phyloP scores from a whole-genome alignment of 2,113 vertebrate species.

The Tursiops truncatus region DNA sequence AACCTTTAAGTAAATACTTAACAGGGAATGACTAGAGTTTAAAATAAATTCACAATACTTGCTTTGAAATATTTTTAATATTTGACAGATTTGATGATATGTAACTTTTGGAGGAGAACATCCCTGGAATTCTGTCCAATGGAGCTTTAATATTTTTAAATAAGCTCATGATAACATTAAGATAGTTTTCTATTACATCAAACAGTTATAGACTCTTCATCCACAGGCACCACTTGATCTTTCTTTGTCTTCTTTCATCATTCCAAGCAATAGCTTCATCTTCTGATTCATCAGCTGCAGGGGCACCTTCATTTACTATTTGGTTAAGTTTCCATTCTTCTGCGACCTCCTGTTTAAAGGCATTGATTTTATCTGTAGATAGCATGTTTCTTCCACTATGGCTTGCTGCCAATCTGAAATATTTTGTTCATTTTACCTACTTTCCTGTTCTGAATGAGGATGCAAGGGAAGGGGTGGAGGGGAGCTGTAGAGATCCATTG shows the following conservation, averaged over 20 bases:
- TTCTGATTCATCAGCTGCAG: background rate
- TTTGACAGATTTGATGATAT: background rate
- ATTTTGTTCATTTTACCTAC: slow-evolving; percentile 4
- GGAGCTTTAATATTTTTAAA: background rate
- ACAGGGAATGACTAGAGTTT: background rate
- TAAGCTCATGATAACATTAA: background rate
- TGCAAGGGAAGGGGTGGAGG: background rate
- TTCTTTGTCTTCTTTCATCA: background rate
- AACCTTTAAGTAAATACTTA: slow-evolving; percentile 22
- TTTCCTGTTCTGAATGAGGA: background rate
- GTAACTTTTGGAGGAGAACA: background rate
- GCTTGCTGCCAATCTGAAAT: background rate
- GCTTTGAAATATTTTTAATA: background rate
- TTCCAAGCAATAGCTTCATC: background rate
- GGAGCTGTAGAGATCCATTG: background rate
- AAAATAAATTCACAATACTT: slow-evolving; percentile 7
- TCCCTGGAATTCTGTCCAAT: background rate
- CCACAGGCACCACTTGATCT: background rate
- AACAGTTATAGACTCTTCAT: background rate
- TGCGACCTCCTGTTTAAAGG: background rate
- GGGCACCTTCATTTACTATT: background rate
- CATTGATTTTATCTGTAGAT: background rate
- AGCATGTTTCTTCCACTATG: background rate
- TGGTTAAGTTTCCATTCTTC: background rate
- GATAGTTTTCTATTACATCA: background rate